These are phyloP conservation scores for Pristionchus entomophagus DNA, from an alignment of 2,888 invertebrate species.

Conservation along the genomic window DNA sequence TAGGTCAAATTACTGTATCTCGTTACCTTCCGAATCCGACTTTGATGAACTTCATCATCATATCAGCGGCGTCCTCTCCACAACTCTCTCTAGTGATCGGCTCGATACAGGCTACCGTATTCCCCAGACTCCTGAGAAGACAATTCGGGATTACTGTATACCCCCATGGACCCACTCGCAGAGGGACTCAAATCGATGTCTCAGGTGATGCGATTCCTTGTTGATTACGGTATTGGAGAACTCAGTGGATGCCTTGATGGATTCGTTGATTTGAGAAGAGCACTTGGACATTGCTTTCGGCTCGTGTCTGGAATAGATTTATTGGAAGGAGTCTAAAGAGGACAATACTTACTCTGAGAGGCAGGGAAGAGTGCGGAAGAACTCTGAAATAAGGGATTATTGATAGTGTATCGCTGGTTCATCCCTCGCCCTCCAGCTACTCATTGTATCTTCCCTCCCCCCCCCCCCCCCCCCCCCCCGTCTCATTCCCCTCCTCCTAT, in stretches of 20 bases:
- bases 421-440: neutral
- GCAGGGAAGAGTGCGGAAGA: constrained; percentile 66
- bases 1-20: neutral
- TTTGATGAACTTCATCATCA: constrained; percentile 67
- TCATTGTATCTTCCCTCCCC: constrained; percentile 15
- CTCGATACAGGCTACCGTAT: constrained; percentile 66
- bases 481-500: neutral
- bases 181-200: constrained; percentile 61
- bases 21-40: constrained; percentile 65
- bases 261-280: constrained; percentile 59
- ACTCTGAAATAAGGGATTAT: constrained; percentile 56
- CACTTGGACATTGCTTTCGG: constrained; percentile 49
- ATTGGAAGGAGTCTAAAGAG: neutral
- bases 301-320: constrained; percentile 26
- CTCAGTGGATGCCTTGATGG: constrained; percentile 60
- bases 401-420: neutral
- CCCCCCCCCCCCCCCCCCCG: no score
- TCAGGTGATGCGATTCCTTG: constrained; percentile 62
- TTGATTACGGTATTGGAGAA: constrained; percentile 63
- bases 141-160: constrained; percentile 7
- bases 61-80: constrained; percentile 62
- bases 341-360: constrained; percentile 62
- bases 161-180: constrained; percentile 56
- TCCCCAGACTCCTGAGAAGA: constrained; percentile 57
- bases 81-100: constrained; percentile 63